Evolutionary conservation across 2,113 vertebrate species (phyloP), one percentile per base, ranked within the genome.

Genomic region (Puma concolor): DNA sequence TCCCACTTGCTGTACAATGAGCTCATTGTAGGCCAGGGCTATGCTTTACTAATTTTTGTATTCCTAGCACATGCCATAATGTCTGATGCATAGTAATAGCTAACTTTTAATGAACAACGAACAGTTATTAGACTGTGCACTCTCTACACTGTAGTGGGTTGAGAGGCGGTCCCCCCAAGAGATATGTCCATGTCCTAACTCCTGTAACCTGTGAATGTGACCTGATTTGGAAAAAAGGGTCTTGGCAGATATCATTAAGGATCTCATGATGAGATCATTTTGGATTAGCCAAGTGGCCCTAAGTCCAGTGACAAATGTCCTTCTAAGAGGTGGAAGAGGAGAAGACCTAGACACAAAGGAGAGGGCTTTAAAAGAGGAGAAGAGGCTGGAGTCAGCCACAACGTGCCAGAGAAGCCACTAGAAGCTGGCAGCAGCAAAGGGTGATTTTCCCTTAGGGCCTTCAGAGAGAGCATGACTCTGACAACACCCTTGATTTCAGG

Each of bases 221-320:
- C 89, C 13, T 67, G 16, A 36, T 88, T 79, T 85, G 41, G 38
- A n/a, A 63, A 87, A 88, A 88, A 84, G 36, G 21, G 29, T 52
- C 44, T 92, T 96, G 83, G 64, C 16, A 54, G 33, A 48, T 94
- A 11, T 95, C 50, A 67, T 66, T 38, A 76, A 84, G 63, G 41
- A 52, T 60, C 29, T 96, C 38, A 38, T 9, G 33, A 60, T 94
- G 87, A 83, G n/a, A 41, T 97, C 52, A 90, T 63, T 54, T 92
- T 87, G 38, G 71, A 81, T 88, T 91, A 88, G 74, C 83, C 71
- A 14, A 21, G 69, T 69, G 33, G 6, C 25, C 48, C 41, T 67
- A 60, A 95, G 48, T 89, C 76, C 50, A 85, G 7, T 81, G 94
- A 66, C 69, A 81, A 12, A 76, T 82, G 74, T 52, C 80, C n/a